Evolutionary conservation across 1,140 invertebrate genomes (phyloP).

Genomic region (Trinorchestia longiramus): DNA sequence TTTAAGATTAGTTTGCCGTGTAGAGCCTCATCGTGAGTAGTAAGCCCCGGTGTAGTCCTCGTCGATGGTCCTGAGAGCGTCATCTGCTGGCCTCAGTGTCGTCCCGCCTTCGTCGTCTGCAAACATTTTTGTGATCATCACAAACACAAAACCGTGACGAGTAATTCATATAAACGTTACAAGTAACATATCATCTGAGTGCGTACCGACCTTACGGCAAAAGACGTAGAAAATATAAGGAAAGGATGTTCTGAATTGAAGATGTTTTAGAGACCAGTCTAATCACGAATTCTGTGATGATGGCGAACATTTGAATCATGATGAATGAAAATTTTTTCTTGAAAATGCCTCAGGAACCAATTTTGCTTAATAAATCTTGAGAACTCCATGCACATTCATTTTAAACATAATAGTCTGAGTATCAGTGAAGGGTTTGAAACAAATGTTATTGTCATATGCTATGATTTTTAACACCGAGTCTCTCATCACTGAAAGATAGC

Average conservation of each 20-base stretch:
- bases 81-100: background rate
- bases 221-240: too few species aligned
- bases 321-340: background rate
- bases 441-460: background rate
- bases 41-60: background rate
- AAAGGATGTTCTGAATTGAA: too few species aligned
- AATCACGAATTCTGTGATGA: too few species aligned
- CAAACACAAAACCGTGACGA: too few species aligned
- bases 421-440: background rate
- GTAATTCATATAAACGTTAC: too few species aligned
- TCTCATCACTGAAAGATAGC: background rate
- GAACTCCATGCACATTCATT: background rate
- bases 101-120: constrained; percentile 29
- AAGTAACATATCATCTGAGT: too few species aligned
- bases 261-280: too few species aligned
- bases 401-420: background rate
- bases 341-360: background rate
- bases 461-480: background rate
- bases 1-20: background rate
- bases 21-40: background rate
- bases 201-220: too few species aligned
- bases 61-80: background rate
- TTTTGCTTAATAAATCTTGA: background rate
- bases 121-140: background rate
- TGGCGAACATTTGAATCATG: too few species aligned